These are phyloP conservation scores for Mixornis gularis DNA, from an alignment of 2,113 vertebrate genomes.

Conservation along the genomic window DNA sequence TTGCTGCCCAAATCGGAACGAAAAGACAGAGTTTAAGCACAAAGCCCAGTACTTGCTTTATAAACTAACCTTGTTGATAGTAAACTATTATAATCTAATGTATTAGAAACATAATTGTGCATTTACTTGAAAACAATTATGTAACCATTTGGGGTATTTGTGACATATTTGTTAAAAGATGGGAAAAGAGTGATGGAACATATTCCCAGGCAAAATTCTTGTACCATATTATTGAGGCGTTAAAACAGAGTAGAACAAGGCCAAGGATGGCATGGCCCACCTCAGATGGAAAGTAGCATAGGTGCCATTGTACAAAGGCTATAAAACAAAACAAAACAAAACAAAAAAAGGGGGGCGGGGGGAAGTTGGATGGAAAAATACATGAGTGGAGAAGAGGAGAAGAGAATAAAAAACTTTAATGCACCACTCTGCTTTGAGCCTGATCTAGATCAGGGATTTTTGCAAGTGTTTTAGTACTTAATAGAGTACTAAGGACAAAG, in stretches of 20 bases:
- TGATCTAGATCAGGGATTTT: background rate
- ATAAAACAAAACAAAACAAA: background rate
- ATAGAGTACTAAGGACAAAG: background rate
- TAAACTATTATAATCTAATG: background rate
- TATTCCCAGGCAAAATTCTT: background rate
- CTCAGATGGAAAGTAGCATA: background rate
- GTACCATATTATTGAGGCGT: background rate
- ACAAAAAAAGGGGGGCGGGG: too few species aligned
- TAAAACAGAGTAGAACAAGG: background rate
- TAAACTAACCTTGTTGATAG: background rate
- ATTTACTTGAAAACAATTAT: background rate
- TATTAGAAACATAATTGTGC: background rate
- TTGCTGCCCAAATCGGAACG: background rate
- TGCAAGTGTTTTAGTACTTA: background rate
- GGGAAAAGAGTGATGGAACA: background rate
- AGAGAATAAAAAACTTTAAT: background rate
- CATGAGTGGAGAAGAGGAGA: background rate
- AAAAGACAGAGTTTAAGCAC: background rate
- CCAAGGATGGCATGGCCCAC: background rate
- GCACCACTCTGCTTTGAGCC: rapidly evolving
- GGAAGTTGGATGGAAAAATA: background rate
- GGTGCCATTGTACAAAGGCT: background rate
- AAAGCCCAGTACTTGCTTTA: background rate
- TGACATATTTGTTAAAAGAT: background rate
- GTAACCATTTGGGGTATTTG: background rate